Base-by-base conservation (phyloP, 2,797 vertebrate genomes). In the Chloroceryle inda region DNA sequence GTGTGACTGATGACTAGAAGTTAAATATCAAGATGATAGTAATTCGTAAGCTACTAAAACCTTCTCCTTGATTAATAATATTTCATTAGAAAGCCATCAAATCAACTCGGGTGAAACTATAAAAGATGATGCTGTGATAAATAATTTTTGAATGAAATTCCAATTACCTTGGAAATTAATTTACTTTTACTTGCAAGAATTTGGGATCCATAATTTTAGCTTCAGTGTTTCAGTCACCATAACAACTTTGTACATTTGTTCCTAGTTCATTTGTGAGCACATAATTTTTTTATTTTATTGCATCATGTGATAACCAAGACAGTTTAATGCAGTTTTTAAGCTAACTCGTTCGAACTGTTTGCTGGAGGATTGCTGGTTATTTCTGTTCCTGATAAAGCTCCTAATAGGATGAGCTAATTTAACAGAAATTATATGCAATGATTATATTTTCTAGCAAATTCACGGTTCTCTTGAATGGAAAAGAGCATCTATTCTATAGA, bases 271-370 rank as follows among this genome's bases (percentile, higher is more conserved):
- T 96, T 96, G 96, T 74, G 71, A 94, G 89, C 49, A 85, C 44
- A 82, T 90, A 6, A 89, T 97, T 92, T 96, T 94, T 95, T 62
- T 93, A 96, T 95, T 95, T 93, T 93, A 96, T 95, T 93, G 85
- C 89, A 95, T 95, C 88, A 68, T 53, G 95, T 85, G 63, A 94
- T 76, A 94, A 80, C 47, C 82, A 85, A 93, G 85, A 95, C 84
- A 79, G 74, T 64, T 94, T 95, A 94, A 95, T 93, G 88, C 72
- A 76, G 61, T 88, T 94, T 86, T 94, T 50, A 94, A 93, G 88
- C 56, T 85, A 95, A 94, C 77, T 82, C 77, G 89, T 95, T 95
- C 95, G 94, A 92, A 92, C 83, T 93, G 62, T 95, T 94, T 96
- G 80, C 67, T 88, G 45, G 71, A 84, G 38, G 63, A 94, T 56